Evolutionary conservation across 2,888 invertebrate genomes (phyloP), one percentile per base, ranked within the genome.

Genomic region (Frankliniella intonsa): DNA sequence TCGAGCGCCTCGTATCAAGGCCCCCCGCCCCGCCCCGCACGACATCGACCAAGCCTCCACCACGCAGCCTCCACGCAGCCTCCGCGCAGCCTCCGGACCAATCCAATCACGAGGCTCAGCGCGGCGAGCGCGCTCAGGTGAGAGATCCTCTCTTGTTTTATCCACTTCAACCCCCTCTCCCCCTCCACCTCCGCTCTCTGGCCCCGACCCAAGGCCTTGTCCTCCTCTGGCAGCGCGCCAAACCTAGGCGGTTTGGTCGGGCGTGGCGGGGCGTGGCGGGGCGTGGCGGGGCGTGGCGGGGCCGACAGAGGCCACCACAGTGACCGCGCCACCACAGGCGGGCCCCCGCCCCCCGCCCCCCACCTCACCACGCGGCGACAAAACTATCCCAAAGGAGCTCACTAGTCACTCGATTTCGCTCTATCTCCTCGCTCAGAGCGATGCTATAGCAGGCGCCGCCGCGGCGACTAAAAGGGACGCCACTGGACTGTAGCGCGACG

Each of bases 181-280:
- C 62, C 62, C 0, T 55, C 55, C 55, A 9, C 14, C 62, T n/a
- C 62, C 62, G 17, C 10, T 10, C 69, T 22, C 69, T 76, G 69
- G 69, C 69, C 69, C 69, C 69, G 69, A 25, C 69, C 69, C 69
- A 76, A 76, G 69, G 69, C 69, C 69, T 76, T 76, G 69, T 76
- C 69, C 25, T 25, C 11, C 69, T 8, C 25, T 76, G 69, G 69
- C 69, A 22, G 69, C 69, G 22, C 11, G 69, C 25, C 69, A 76
- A 25, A 76, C 69, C 69, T 76, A 38, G 5, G 55, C 25, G 69
- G 62, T n/a, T 17, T 62, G n/a, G 62, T n/a, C 62, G 62, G 38
- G 62, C 55, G 55, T 55, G 55, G 55, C 62, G 62, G 38, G 3
- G 38, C 38, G 38, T 38, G 55, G 55, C 55, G 55, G 55, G 38